Percentiles rank a stretch among this genome's conserved stretches.
Evolutionary conservation across 2,113 vertebrate species (phyloP).

Genomic region (Cyphomyrus plagiostoma): DNA sequence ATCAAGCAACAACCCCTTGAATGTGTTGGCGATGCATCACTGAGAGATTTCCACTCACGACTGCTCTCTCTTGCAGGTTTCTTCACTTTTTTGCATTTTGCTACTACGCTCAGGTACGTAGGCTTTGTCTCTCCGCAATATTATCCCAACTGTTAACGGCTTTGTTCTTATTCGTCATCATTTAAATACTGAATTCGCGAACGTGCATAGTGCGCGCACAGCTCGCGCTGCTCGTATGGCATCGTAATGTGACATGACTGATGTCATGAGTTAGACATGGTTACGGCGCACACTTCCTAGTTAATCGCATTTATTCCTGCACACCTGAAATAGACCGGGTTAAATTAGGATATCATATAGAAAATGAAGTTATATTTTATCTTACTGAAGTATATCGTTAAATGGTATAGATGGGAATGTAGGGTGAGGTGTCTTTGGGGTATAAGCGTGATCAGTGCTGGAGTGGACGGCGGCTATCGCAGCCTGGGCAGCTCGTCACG

Average conservation of each 20-base stretch:
- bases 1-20: not conserved
- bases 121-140: not conserved
- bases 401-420: not conserved
- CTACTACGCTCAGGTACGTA: constrained; percentile 89
- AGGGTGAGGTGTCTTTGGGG: constrained; percentile 34
- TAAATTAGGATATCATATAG: not conserved
- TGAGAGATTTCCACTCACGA: not conserved
- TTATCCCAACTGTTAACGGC: too few species aligned
- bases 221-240: not conserved
- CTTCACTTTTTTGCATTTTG: constrained; percentile 86
- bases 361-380: not conserved
- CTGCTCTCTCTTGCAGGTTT: constrained; percentile 61
- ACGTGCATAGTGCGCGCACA: not conserved
- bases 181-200: not conserved
- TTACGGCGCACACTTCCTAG: not conserved
- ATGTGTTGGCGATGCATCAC: not conserved
- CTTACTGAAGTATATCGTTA: not conserved
- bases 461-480: constrained; percentile 49
- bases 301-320: not conserved
- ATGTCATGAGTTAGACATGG: not conserved
- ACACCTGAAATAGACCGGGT: not conserved
- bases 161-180: not conserved
- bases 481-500: constrained; percentile 46
- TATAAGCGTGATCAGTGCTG: constrained; percentile 33
- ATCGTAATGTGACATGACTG: not conserved